phyloP scores from a whole-genome alignment of 2,113 vertebrate species.

The Leptobrachium leishanense region DNA sequence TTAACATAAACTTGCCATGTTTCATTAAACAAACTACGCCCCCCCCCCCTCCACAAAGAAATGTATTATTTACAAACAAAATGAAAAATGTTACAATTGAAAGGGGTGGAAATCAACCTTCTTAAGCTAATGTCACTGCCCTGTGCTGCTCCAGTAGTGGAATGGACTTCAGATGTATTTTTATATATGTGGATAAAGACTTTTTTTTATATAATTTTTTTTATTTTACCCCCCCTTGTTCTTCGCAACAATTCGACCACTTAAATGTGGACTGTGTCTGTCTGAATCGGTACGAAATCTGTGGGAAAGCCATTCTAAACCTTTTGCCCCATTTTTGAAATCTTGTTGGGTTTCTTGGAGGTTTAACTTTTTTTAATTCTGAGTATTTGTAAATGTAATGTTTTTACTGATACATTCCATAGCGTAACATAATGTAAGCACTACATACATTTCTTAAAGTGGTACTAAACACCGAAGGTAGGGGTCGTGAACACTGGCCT shows the following conservation, averaged over 20 bases:
- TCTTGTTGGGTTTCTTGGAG: too few relatives aligned
- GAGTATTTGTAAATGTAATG: too few relatives aligned
- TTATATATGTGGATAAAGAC: conserved; percentile 8
- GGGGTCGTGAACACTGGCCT: too few relatives aligned
- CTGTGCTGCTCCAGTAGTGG: conserved; percentile 32
- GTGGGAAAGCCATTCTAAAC: too few relatives aligned
- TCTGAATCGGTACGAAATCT: conserved; percentile 19
- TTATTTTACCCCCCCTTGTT: background rate
- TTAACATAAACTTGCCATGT: background rate
- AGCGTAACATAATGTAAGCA: too few relatives aligned
- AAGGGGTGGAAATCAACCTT: background rate
- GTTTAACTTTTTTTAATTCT: too few relatives aligned
- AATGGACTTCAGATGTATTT: conserved; percentile 27
- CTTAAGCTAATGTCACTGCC: conserved; percentile 42
- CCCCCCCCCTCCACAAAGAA: background rate
- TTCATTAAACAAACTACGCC: background rate
- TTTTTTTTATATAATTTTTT: background rate
- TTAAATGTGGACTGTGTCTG: background rate
- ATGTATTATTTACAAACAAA: conserved; percentile 19
- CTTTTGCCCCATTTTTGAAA: too few relatives aligned
- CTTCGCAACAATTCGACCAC: background rate
- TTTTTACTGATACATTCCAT: too few relatives aligned
- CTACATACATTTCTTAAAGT: too few relatives aligned
- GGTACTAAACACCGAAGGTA: too few relatives aligned
- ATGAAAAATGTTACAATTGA: conserved; percentile 35